A percentile compares a stretch with the other conserved stretches of the same genome.
These are phyloP conservation scores for Leptopilina drosophilae DNA, from an alignment of 2,888 invertebrate species.

Conservation along the genomic window DNA sequence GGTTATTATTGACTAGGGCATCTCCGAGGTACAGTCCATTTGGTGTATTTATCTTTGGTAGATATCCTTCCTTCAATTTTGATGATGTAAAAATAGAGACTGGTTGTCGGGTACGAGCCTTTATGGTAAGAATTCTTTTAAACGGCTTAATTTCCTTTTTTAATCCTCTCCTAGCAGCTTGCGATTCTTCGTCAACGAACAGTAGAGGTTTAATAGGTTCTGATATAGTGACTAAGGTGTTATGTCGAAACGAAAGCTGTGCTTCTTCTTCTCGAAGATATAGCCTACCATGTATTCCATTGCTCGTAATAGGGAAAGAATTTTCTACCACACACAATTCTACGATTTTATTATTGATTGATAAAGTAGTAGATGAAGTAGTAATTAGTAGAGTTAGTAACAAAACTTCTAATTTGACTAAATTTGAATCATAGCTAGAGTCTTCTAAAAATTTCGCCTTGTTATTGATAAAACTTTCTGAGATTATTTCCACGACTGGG, in stretches of 20 bases:
- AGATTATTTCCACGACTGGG: neutral
- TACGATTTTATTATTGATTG: too few species aligned
- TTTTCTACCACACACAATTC: too few species aligned
- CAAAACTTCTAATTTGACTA: too few species aligned
- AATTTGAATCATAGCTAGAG: too few species aligned
- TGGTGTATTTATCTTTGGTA: neutral
- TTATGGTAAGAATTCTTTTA: neutral
- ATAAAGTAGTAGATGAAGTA: too few species aligned
- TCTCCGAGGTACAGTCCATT: constrained; percentile 20
- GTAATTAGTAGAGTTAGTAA: too few species aligned
- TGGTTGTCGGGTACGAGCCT: neutral
- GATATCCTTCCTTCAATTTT: constrained; percentile 5
- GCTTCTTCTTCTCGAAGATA: too few species aligned
- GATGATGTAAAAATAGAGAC: neutral
- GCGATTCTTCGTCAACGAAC: neutral
- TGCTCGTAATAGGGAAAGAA: too few species aligned
- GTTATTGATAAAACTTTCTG: neutral
- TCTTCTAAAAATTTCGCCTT: too few species aligned
- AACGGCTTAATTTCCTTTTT: neutral
- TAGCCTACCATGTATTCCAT: too few species aligned
- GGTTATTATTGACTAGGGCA: neutral
- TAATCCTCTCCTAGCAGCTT: neutral
- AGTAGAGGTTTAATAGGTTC: neutral
- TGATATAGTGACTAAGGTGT: neutral
- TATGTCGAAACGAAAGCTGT: too few species aligned